phyloP scores from a whole-genome alignment of 2,888 invertebrate genomes.

The Anodontia alba region DNA sequence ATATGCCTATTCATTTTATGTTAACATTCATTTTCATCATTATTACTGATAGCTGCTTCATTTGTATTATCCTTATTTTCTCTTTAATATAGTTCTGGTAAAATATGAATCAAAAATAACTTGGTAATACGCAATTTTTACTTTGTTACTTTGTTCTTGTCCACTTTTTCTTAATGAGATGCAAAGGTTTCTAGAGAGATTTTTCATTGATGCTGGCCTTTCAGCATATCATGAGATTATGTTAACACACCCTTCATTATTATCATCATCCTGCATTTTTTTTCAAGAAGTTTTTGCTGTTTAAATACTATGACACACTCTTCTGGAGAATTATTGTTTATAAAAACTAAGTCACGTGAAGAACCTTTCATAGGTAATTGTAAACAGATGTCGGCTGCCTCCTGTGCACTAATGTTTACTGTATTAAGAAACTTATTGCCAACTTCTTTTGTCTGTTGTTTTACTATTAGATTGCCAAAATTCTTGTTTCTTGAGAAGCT shows the following conservation, averaged over 20 bases:
- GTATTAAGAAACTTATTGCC: conserved; percentile 70
- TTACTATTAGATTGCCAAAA: conserved; percentile 28
- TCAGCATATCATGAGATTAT: conserved; percentile 50
- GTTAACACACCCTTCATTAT: conserved; percentile 51
- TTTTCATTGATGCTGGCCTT: conserved; percentile 40
- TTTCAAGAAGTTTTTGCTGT: conserved; percentile 53
- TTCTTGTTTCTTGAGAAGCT: conserved; percentile 53
- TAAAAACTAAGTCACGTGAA: conserved; percentile 56
- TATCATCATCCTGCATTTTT: conserved; percentile 53
- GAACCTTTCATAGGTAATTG: conserved; percentile 62
- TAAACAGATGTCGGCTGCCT: conserved; percentile 67
- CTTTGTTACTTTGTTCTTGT: background rate
- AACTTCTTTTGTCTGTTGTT: conserved; percentile 57
- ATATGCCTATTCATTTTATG: conserved; percentile 28
- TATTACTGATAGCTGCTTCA: background rate
- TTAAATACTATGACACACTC: conserved; percentile 73
- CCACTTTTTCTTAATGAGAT: conserved; percentile 34
- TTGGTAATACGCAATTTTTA: too few relatives aligned
- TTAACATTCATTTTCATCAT: conserved; percentile 30
- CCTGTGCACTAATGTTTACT: conserved; percentile 73
- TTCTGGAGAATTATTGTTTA: conserved; percentile 67
- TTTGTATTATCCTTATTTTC: background rate
- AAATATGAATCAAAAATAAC: background rate
- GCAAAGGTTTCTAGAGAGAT: conserved; percentile 56
- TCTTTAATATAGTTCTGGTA: background rate